Conservation (phyloP, 2,797 vertebrate species). For the Acanthurus lineatus region DNA sequence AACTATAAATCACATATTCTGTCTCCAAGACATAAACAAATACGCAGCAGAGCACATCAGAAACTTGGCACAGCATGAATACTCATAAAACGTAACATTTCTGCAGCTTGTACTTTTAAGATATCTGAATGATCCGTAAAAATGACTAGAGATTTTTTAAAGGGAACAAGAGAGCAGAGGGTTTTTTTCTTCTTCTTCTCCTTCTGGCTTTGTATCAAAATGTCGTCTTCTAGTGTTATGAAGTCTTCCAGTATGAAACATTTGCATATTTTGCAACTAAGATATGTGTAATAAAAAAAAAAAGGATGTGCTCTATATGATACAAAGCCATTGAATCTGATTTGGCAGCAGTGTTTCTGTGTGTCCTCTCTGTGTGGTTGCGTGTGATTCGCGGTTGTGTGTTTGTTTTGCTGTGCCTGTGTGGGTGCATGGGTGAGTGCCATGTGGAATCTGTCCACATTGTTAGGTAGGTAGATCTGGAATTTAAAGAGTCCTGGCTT, state of each 20-base stretch:
- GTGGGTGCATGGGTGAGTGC: slow-evolving; percentile 57
- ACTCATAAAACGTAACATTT: slow-evolving; percentile 73
- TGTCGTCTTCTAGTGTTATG: slow-evolving; percentile 34
- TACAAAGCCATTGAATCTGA: slow-evolving; percentile 52
- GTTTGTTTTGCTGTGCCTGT: slow-evolving; percentile 26
- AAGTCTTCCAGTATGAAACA: slow-evolving; percentile 38
- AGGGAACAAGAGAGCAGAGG: slow-evolving; percentile 52
- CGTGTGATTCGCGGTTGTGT: slow-evolving; percentile 14
- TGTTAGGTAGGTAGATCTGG: slow-evolving; percentile 39
- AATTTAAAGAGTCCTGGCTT: slow-evolving; percentile 29
- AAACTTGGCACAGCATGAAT: slow-evolving; percentile 81
- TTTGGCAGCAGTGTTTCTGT: slow-evolving; percentile 48
- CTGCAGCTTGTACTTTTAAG: slow-evolving; percentile 70
- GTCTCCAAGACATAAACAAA: slow-evolving; percentile 84
- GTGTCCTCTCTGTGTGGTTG: slow-evolving; percentile 34
- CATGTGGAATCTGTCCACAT: slow-evolving; percentile 55
- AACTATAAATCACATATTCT: slow-evolving; percentile 84
- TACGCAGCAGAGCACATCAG: slow-evolving; percentile 77
- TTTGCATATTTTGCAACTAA: slow-evolving; percentile 61
- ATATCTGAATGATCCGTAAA: slow-evolving; percentile 77
- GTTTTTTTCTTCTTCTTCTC: slow-evolving; percentile 3
- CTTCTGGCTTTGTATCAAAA: slow-evolving; percentile 59
- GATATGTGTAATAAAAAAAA: slow-evolving; percentile 57
- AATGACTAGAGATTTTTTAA: slow-evolving; percentile 64
- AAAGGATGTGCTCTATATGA: slow-evolving; percentile 38